Evolutionary conservation across 2,888 invertebrate species (phyloP), one percentile per base, ranked within the genome.

Genomic region (Tipula lateralis): DNA sequence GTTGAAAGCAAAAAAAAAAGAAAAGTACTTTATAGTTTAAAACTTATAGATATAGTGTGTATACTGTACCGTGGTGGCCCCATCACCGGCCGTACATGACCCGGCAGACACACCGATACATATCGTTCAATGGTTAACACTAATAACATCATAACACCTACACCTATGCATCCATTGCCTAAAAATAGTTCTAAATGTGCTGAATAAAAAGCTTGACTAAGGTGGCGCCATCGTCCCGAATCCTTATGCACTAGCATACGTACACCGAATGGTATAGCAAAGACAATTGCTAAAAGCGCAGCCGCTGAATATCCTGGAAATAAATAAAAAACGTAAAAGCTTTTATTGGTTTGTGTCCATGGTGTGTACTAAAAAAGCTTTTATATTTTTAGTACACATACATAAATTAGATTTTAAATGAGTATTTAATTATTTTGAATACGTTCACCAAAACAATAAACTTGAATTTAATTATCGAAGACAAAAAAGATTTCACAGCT

Each of bases 111-210:
- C 5, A 95, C 94, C 85, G 94, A 94, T 36, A 94, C 92, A 89
- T 94, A 95, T 80, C 95, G 91, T 88, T 95, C 95, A 85, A 94
- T 91, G 19, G 95, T 95, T 87, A 95, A 91, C 9, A 94, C 94
- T 84, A 95, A 90, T 13, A 95, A 92, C 93, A 95, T 93, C 92
- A 95, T 92, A 1, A 95, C 95, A 84, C 95, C 94, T n/a, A 94
- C 93, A 93, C 93, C 94, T 86, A 94, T 89, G 87, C 94, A 94
- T 29, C 93, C 94, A 88, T 95, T 95, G 84, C 94, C 94, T 81
- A 94, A 90, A 87, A 94, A 94, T 83, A 94, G 92, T 88, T 94
- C 94, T 86, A 94, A 89, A 87, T 94, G 93, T 6, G 93, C 93
- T 87, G 93, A 93, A 88, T 94, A 95, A 88, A 94, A 93, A 5